These are phyloP conservation scores for Bubo bubo DNA, from an alignment of 2,113 vertebrate species.

Conservation along the genomic window DNA sequence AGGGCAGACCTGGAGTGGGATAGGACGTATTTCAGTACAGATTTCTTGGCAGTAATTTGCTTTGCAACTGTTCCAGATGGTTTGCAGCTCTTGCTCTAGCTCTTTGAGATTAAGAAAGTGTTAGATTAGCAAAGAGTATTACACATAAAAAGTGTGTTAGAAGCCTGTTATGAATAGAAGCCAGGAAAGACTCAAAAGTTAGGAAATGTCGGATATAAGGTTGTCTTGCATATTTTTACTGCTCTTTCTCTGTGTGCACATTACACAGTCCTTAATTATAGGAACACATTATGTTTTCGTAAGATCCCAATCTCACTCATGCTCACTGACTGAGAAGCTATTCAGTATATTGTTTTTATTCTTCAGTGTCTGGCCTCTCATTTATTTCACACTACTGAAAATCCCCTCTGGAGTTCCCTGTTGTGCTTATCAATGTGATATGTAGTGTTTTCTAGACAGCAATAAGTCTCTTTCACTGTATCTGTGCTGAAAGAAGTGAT, in stretches of 20 bases:
- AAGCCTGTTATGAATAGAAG: neutral
- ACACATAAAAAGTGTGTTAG: neutral
- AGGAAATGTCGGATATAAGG: neutral
- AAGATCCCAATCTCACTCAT: neutral
- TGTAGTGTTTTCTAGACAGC: neutral
- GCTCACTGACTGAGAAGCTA: neutral
- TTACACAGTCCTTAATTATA: neutral
- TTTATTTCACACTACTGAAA: neutral
- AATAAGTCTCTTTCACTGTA: neutral
- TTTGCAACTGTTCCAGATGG: neutral
- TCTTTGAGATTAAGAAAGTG: neutral
- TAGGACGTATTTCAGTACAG: neutral
- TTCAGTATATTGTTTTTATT: neutral
- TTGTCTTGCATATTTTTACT: slow-evolving; percentile 9
- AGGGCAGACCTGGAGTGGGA: neutral
- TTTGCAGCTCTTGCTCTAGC: neutral
- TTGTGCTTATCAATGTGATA: neutral
- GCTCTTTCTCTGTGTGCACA: neutral
- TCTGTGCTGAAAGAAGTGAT: neutral
- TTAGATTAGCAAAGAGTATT: neutral
- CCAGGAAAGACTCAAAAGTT: neutral
- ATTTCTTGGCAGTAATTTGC: neutral
- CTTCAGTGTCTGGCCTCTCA: neutral
- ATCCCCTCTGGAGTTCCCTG: neutral
- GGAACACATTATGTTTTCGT: neutral